Evolutionary conservation across 2,113 vertebrate genomes (phyloP), one percentile per base, ranked within the genome.

Genomic region (Notiomystis cincta): DNA sequence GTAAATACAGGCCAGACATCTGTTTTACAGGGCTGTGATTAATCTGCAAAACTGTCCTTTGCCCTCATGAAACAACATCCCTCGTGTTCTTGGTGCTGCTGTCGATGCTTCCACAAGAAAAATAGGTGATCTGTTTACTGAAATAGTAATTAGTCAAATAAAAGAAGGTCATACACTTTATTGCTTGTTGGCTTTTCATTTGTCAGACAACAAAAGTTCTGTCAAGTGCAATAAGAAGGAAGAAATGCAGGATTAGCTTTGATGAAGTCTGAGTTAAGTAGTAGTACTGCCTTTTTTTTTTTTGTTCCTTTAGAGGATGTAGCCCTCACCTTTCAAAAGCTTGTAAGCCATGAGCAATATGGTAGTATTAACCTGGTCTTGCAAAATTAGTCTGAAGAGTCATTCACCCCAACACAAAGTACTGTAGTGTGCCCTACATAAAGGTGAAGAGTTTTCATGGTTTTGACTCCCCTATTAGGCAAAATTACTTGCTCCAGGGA

Each of bases 131-230:
- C 56, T 79, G 77, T 95, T 77, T 91, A 48, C 80, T 0, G 3
- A 72, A 94, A 89, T 77, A 76, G 47, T 42, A 95, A 90, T 93
- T 96, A 96, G 92, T 72, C 51, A 76, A 89, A 69, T 48, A 72
- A 90, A 95, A 82, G 35, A 56, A 40, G 57, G 64, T 56, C 45
- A 64, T 11, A 42, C 71, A 23, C 56, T 75, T 91, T 65, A 37
- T 76, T 81, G 44, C 94, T 92, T 95, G 95, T 97, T 96, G 91
- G 64, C 53, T 90, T 90, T 97, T 94, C 79, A 84, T 96, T 89
- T 96, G 85, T 93, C 50, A 82, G 87, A 28, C 91, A 92, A 94
- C 85, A 66, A 58, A 88, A 79, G 65, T 94, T 96, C 67, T 88
- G 76, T 90, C 94, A 96, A 94, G 91, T 95, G 85, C 65, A 94